Conservation (phyloP, 2,888 invertebrate species). For the Leucozona laternaria region DNA sequence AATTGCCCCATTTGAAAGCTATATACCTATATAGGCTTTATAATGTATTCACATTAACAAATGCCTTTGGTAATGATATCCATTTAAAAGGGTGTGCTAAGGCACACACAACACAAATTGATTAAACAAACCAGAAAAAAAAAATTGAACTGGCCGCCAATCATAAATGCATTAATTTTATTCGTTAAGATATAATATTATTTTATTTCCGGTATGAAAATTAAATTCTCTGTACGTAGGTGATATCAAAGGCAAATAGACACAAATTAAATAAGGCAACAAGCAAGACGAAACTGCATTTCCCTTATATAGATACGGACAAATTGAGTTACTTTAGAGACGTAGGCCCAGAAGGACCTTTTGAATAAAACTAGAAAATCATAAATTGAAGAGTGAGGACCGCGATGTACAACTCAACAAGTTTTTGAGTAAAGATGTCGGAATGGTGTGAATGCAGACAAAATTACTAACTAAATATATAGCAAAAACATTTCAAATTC, state of each 20-base stretch:
- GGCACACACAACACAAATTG: neutral
- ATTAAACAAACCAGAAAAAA: too few relatives aligned
- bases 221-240: too few relatives aligned
- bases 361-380: too few relatives aligned
- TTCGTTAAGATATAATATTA: conserved; percentile 11
- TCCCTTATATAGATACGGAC: neutral
- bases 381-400: too few relatives aligned
- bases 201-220: conserved; percentile 17
- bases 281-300: conserved; percentile 44
- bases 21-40: too few relatives aligned
- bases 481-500: too few relatives aligned
- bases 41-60: conserved; percentile 27
- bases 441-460: too few relatives aligned
- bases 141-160: neutral
- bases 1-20: neutral
- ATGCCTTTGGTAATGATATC: conserved; percentile 14
- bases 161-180: conserved; percentile 33
- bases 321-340: neutral
- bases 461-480: too few relatives aligned
- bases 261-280: conserved; percentile 50
- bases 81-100: conserved; percentile 27
- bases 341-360: too few relatives aligned
- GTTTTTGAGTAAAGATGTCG: too few relatives aligned
- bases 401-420: too few relatives aligned
- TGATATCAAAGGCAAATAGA: neutral